Percentiles rank a stretch among this genome's conserved stretches.
Conservation (phyloP, 2,888 invertebrate genomes). For the Lasioglossum pauxillum region DNA sequence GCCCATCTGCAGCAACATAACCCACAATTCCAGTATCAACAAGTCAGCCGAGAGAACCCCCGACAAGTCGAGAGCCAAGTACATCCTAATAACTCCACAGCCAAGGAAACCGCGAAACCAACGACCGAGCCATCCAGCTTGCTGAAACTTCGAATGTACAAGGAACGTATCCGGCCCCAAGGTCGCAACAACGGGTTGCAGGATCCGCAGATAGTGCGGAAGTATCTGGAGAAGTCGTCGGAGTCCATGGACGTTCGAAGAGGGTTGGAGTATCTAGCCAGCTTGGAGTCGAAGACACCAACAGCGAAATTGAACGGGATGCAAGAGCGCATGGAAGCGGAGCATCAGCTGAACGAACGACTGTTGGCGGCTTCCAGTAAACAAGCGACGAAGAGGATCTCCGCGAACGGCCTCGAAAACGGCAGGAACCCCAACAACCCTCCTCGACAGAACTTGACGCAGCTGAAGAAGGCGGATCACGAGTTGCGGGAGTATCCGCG, state of each 20-base stretch:
- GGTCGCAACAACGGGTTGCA: constrained; percentile 80
- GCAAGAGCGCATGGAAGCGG: constrained; percentile 67
- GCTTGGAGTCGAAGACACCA: constrained; percentile 60
- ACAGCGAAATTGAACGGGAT: constrained; percentile 71
- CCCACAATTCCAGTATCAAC: constrained; percentile 26
- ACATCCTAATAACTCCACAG: not conserved
- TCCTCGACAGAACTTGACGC: constrained; percentile 26
- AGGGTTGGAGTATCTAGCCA: constrained; percentile 71
- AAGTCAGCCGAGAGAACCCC: constrained; percentile 4
- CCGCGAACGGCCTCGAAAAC: constrained; percentile 78
- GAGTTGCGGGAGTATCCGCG: constrained; percentile 65
- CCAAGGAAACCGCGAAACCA: constrained; percentile 3
- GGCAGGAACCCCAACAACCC: constrained; percentile 72
- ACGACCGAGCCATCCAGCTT: constrained; percentile 72
- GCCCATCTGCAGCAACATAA: constrained; percentile 37
- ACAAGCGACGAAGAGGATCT: constrained; percentile 40
- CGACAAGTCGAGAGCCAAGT: constrained; percentile 4
- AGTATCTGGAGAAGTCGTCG: constrained; percentile 67
- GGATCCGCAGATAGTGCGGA: constrained; percentile 69
- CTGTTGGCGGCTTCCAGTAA: not conserved
- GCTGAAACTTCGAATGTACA: constrained; percentile 74
- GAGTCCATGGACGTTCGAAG: constrained; percentile 53
- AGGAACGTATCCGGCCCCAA: constrained; percentile 69
- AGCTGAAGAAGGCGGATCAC: constrained; percentile 27
- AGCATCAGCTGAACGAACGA: constrained; percentile 31